Evolutionary conservation across 2,113 vertebrate genomes (phyloP), one percentile per base, ranked within the genome.

Genomic region (Malurus cyaneus): DNA sequence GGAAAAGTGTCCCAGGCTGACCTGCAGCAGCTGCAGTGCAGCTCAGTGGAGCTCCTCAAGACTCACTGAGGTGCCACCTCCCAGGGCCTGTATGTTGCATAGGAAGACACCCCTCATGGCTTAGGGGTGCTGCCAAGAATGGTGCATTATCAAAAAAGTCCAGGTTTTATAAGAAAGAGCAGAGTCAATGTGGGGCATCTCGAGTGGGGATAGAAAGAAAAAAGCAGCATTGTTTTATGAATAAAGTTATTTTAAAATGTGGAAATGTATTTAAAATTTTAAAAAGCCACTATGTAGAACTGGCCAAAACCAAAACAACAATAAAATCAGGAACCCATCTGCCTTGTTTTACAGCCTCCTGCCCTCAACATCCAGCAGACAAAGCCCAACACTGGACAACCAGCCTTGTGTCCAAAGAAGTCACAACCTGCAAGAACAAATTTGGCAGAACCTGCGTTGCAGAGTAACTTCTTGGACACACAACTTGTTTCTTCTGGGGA

Each of bases 1-100:
- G 29, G 47, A 78, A 28, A 64, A 53, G 5, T 66, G 47, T 93
- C 79, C 57, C 69, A 67, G 60, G 3, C 34, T 66, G 72, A 83
- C 47, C 59, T 47, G 31, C n/a, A n/a, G 49, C 2, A 8, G 28
- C 52, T 57, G 54, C 59, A 67, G 77, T 23, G 8, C 59, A 52
- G 53, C 49, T 74, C 34, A 18, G 73, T 3, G 6, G 34, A 59
- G 29, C 20, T 81, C 36, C 44, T 49, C 19, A 13, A 14, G 39
- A 9, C 32, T 70, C 60, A 14, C 18, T 1, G 2, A 70, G 26
- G 15, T 50, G 21, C 34, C 44, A 2, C 6, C 1, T 5, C 29
- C 31, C 4, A 11, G 52, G 13, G 41, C 41, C 41, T 14, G 42
- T 39, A 15, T 2, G 2, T 31, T 10, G 14, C 18, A 54, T 1